Conservation (phyloP, 2,888 invertebrate species). For the Stenotaenia linearis region DNA sequence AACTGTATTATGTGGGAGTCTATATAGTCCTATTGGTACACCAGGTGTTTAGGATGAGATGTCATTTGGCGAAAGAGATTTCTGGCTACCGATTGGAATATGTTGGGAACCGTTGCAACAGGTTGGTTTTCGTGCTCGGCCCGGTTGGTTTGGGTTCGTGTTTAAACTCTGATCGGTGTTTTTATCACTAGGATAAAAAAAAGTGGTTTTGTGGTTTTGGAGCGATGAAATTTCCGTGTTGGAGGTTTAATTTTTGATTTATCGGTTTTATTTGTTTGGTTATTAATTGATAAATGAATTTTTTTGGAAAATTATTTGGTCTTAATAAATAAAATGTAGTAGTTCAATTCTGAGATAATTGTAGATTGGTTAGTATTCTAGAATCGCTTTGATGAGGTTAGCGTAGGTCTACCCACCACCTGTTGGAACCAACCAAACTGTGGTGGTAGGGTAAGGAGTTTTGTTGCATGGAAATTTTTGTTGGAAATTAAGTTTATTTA, state of each 20-base stretch:
- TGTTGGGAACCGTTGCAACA: not conserved
- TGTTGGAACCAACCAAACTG: constrained; percentile 2
- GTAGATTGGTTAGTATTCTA: constrained; percentile 10
- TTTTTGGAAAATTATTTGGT: not conserved
- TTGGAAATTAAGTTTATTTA: not conserved
- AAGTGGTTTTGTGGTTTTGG: too few species aligned
- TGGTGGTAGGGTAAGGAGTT: not conserved
- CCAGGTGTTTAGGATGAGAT: constrained; percentile 22
- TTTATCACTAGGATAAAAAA: too few species aligned
- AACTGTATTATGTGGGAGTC: not conserved
- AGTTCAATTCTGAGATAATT: not conserved
- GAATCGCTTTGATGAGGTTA: constrained; percentile 22
- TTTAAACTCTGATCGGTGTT: too few species aligned
- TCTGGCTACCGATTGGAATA: not conserved
- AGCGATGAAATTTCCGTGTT: too few species aligned
- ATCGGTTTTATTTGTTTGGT: not conserved
- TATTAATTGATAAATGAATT: not conserved
- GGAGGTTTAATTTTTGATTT: too few species aligned
- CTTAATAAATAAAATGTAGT: not conserved
- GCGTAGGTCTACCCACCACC: constrained; percentile 19
- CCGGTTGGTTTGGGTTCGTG: not conserved
- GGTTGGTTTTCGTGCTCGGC: not conserved
- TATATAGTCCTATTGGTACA: not conserved
- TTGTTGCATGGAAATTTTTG: not conserved
- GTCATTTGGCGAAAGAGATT: constrained; percentile 11